Evolutionary conservation across 53 echinoderm and acorn worm species (phyloP).

Genomic region (Paracentrotus lividus): DNA sequence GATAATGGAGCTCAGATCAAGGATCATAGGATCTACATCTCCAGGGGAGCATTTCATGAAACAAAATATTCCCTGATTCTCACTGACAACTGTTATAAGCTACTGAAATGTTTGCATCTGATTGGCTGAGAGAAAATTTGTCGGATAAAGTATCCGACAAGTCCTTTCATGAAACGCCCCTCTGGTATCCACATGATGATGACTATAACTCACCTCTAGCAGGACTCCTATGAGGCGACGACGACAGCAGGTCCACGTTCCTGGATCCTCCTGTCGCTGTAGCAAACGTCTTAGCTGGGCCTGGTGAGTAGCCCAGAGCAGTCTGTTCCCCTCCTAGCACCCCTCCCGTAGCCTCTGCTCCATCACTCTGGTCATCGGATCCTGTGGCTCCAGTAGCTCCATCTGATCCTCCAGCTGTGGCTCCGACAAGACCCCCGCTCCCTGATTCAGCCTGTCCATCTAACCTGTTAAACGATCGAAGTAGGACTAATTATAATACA

Average conservation of each 20-base stretch:
- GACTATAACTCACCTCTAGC: conserved; percentile 69
- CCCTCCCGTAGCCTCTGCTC: background rate
- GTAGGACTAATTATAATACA: too few relatives aligned
- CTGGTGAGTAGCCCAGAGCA: conserved; percentile 50
- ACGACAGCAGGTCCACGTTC: conserved; percentile 68
- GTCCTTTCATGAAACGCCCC: too few relatives aligned
- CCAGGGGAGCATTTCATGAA: too few relatives aligned
- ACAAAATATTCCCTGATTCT: too few relatives aligned
- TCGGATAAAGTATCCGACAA: too few relatives aligned
- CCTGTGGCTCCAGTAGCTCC: conserved; percentile 74
- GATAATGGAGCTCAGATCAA: too few relatives aligned
- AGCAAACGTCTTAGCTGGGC: conserved; percentile 71
- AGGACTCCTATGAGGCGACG: conserved; percentile 81
- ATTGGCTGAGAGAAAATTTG: too few relatives aligned
- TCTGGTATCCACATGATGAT: too few relatives aligned
- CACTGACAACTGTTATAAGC: too few relatives aligned
- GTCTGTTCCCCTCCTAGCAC: conserved; percentile 4
- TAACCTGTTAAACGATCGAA: conserved; percentile 58
- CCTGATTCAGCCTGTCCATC: conserved; percentile 79
- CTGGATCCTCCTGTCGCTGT: conserved; percentile 73
- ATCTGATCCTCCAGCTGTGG: conserved; percentile 48
- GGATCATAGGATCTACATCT: too few relatives aligned
- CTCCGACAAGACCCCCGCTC: conserved; percentile 56
- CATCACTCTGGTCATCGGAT: conserved; percentile 42
- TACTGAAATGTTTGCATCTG: too few relatives aligned